Percentiles rank a stretch among this genome's conserved stretches.
These are phyloP conservation scores for Pseudomugil tenellus DNA, from an alignment of 2,797 vertebrate species.

Conservation along the genomic window DNA sequence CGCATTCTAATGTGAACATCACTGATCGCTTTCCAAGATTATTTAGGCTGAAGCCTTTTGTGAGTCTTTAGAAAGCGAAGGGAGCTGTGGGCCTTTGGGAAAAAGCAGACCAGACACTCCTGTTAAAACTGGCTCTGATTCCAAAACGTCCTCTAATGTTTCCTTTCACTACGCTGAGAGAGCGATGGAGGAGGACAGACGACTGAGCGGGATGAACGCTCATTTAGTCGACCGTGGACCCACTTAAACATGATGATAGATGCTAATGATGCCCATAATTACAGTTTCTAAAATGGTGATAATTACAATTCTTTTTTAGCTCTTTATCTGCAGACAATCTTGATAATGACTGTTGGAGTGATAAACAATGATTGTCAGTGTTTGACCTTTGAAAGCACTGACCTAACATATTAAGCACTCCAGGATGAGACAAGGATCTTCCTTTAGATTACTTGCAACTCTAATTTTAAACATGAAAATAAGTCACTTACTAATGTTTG, in stretches of 20 bases:
- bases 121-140: constrained; percentile 77
- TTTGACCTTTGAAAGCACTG: constrained; percentile 65
- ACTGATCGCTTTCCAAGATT: constrained; percentile 38
- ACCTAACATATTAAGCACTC: constrained; percentile 39
- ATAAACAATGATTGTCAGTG: constrained; percentile 62
- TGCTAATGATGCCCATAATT: constrained; percentile 79
- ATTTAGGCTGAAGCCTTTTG: constrained; percentile 53
- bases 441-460: constrained; percentile 22
- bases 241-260: constrained; percentile 76
- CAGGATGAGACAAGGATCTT: constrained; percentile 27
- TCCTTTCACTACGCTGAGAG: constrained; percentile 41
- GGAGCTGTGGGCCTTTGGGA: constrained; percentile 57
- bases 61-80: constrained; percentile 74
- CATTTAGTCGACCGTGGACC: constrained; percentile 71
- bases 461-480: constrained; percentile 11
- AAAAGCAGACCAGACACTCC: constrained; percentile 74
- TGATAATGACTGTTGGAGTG: constrained; percentile 57
- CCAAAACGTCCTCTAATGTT: constrained; percentile 47
- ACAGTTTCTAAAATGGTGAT: constrained; percentile 74
- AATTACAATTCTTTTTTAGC: constrained; percentile 75
- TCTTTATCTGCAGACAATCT: constrained; percentile 64
- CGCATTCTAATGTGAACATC: constrained; percentile 29
- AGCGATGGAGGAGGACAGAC: constrained; percentile 49
- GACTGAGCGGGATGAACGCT: constrained; percentile 57
- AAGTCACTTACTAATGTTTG: constrained; percentile 17